Evolutionary conservation across 1,140 invertebrate genomes (phyloP), one percentile per base, ranked within the genome.

Genomic region (Drosophila dunni): DNA sequence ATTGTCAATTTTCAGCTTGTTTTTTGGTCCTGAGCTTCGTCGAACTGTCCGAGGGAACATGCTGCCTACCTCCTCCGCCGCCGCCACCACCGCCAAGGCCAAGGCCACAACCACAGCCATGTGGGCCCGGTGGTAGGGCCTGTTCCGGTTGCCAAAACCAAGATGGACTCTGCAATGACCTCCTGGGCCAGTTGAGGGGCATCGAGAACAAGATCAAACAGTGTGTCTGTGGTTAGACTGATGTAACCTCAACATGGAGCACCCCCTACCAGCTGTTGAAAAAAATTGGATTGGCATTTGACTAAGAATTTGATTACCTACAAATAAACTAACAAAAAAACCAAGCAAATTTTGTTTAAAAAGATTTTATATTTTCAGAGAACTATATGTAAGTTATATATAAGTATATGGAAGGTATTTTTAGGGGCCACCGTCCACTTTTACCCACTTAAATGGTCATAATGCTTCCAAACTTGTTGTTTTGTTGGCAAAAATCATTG

Each of bases 81-180:
- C n/a, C 2, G 29, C 44, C 7, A 36, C 34, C 15, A 24, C 48
- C 1, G 46, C 38, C n/a, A 13, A 36, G 15, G 0, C 20, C 11
- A 38, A 11, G 8, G 9, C 34, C 10, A 38, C 51, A n/a, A 51
- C 24, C 13, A 50, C 3, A 33, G 13, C 42, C 44, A n/a, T 75
- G 73, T 15, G 67, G 79, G 10, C 79, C 78, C 7, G 79, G 77
- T 1, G 78, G 78, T 10, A 44, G 17, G 0, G 2, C 44, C 8
- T 80, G 78, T 13, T 3, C 5, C 0, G 76, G 61, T 3, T 81
- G 78, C 29, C 33, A 20, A 3, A 0, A 0, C 0, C 42, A 54
- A 10, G 20, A 24, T 0, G 3, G 29, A 0, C 57, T 67, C 33
- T 72, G 66, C 46, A 1, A n/a, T 20, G 46, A 76, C 0, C 24